Conservation (phyloP, 2,797 vertebrate species). For the Zenarchopterus dispar region DNA sequence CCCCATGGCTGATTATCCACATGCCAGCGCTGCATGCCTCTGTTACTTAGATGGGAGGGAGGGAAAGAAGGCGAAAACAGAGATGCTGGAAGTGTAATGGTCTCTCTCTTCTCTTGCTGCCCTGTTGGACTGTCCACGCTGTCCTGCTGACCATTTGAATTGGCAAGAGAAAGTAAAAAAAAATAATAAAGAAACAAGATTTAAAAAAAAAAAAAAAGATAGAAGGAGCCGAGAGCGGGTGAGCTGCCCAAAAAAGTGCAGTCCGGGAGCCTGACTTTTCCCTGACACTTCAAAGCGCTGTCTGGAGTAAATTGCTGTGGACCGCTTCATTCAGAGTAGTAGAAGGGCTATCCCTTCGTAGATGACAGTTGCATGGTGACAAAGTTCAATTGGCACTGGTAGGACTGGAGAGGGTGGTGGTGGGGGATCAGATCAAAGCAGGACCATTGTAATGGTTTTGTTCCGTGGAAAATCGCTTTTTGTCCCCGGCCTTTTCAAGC, state of each 20-base stretch:
- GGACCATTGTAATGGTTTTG: conserved; percentile 94
- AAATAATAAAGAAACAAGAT: conserved; percentile 6
- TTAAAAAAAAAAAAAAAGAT: conserved; percentile 15
- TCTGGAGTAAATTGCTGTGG: conserved; percentile 92
- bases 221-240: conserved; percentile 42
- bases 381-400: conserved; percentile 96
- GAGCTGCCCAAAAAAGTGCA: conserved; percentile 68
- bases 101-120: conserved; percentile 44
- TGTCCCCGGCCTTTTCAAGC: conserved; percentile 91
- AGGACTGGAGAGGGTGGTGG: conserved; percentile 80
- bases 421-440: conserved; percentile 89
- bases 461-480: conserved; percentile 98
- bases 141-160: conserved; percentile 60
- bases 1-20: conserved; percentile 89
- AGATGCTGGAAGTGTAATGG: conserved; percentile 62
- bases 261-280: conserved; percentile 86
- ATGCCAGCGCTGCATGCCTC: conserved; percentile 85
- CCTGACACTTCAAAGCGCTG: conserved; percentile 94
- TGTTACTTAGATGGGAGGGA: conserved; percentile 79
- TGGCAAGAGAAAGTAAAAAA: conserved; percentile 56
- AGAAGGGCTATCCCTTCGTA: conserved; percentile 86
- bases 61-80: conserved; percentile 48
- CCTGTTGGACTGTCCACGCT: conserved; percentile 56
- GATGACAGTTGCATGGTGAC: conserved; percentile 96
- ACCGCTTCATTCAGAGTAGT: conserved; percentile 93